phyloP scores from a whole-genome alignment of 2,888 invertebrate genomes.

The Netelia fuscicornis region DNA sequence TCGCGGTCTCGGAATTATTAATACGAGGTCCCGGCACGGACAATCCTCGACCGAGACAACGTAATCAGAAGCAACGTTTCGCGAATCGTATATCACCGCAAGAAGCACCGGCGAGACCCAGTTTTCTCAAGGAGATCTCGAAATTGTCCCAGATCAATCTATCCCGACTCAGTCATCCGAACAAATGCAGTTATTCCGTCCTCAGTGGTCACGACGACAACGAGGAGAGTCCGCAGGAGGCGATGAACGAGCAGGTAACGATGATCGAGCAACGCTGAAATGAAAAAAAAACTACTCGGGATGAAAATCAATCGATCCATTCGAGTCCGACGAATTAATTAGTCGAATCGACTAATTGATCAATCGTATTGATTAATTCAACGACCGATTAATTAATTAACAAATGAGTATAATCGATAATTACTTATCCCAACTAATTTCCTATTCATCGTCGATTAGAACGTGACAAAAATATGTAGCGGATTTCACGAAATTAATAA shows the following conservation, averaged over 20 bases:
- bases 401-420: neutral
- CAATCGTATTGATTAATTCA: neutral
- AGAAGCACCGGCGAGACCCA: conserved; percentile 83
- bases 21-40: conserved; percentile 83
- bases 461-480: neutral
- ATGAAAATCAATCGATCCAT: neutral
- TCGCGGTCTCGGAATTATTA: conserved; percentile 87
- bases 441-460: neutral
- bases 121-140: conserved; percentile 89
- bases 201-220: conserved; percentile 89
- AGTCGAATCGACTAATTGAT: neutral
- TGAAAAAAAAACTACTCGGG: neutral
- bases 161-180: conserved; percentile 87
- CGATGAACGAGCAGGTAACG: conserved; percentile 64
- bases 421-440: too few species aligned
- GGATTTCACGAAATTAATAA: conserved; percentile 22
- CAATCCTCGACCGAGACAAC: conserved; percentile 75
- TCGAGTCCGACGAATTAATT: neutral
- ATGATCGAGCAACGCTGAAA: neutral
- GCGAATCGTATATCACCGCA: conserved; percentile 84
- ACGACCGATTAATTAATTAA: neutral
- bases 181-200: conserved; percentile 90
- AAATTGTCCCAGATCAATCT: conserved; percentile 90
- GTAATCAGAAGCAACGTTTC: conserved; percentile 79
- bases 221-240: conserved; percentile 86